phyloP scores from a whole-genome alignment of 1,140 invertebrate genomes.

The Dinoponera quadriceps region DNA sequence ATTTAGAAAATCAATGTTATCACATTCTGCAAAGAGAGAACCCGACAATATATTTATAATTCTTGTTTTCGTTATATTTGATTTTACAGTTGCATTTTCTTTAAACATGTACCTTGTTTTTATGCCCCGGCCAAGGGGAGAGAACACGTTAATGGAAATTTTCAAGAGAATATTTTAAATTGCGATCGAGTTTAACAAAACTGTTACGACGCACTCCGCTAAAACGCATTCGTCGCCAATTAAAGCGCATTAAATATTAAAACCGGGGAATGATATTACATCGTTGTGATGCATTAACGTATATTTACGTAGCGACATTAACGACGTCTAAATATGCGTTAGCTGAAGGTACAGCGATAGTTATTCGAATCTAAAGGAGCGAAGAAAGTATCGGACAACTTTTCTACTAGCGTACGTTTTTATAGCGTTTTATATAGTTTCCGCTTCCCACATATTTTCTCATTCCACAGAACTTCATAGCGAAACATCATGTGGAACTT shows the following conservation, averaged over 20 bases:
- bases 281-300: slow-evolving; percentile 16
- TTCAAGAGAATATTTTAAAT: slow-evolving; percentile 28
- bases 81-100: slow-evolving; percentile 25
- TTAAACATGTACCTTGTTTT: slow-evolving; percentile 17
- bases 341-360: not conserved
- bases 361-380: not conserved
- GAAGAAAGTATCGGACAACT: not conserved
- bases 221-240: slow-evolving; percentile 44
- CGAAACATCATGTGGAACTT: not conserved
- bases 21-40: slow-evolving; percentile 1
- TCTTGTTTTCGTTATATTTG: slow-evolving; percentile 12
- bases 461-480: not conserved
- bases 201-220: slow-evolving; percentile 15
- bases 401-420: not conserved
- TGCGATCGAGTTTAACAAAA: slow-evolving; percentile 37
- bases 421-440: not conserved
- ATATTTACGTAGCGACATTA: slow-evolving; percentile 17
- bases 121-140: not conserved
- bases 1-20: slow-evolving; percentile 29
- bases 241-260: slow-evolving; percentile 52
- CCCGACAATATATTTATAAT: slow-evolving; percentile 22
- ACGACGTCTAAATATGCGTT: slow-evolving; percentile 9
- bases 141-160: slow-evolving; percentile 13
- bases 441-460: not conserved
- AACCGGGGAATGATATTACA: slow-evolving; percentile 9